These are phyloP conservation scores for Hylia prasina DNA, from an alignment of 2,113 vertebrate species.

Conservation along the genomic window DNA sequence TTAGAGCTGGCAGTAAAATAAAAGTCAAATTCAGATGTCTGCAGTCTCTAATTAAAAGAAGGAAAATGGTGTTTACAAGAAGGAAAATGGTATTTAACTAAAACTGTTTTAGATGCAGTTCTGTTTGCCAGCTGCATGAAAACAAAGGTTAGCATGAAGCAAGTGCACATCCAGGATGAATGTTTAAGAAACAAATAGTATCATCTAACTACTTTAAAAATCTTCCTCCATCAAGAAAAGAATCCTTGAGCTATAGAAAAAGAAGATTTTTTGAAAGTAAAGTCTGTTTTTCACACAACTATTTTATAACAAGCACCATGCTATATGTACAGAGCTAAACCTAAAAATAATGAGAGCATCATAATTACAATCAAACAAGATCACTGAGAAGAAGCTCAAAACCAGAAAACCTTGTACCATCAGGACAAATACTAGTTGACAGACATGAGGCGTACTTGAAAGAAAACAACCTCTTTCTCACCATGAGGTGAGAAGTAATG, in stretches of 20 bases:
- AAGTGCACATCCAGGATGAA: neutral
- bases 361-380: neutral
- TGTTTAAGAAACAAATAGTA: neutral
- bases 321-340: neutral
- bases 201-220: neutral
- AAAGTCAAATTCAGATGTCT: neutral
- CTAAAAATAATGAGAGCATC: neutral
- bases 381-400: neutral
- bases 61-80: neutral
- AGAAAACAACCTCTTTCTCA: neutral
- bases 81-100: neutral
- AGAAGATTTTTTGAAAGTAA: neutral
- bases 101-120: neutral
- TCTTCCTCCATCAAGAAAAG: neutral
- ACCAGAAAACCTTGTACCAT: neutral
- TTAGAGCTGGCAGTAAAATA: neutral
- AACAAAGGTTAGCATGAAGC: neutral
- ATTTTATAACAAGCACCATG: neutral
- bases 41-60: neutral
- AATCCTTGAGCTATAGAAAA: neutral
- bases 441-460: rapidly evolving
- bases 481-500: neutral
- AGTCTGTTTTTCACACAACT: neutral
- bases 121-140: neutral
- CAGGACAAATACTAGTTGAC: neutral